Conservation (phyloP, 2,113 vertebrate species). For the Melospiza georgiana region DNA sequence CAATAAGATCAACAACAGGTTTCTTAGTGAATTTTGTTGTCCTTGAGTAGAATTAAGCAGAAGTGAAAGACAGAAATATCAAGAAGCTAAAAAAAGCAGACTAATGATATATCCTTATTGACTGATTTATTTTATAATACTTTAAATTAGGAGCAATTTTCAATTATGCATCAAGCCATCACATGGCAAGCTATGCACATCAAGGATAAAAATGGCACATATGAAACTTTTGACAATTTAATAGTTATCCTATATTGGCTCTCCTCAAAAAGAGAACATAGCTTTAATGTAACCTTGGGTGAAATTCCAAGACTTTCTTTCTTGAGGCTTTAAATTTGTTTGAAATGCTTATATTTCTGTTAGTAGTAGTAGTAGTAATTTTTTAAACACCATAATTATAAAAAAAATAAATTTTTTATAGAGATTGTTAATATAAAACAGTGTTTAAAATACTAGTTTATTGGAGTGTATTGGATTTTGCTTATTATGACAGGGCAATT, state of each 20-base stretch:
- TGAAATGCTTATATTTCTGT: neutral
- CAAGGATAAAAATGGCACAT: neutral
- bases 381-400: neutral
- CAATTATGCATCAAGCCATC: neutral
- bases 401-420: neutral
- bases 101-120: neutral
- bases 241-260: neutral
- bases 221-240: neutral
- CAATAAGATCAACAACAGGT: neutral
- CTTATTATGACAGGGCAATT: neutral
- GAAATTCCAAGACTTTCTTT: neutral
- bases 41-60: neutral
- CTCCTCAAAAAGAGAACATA: neutral
- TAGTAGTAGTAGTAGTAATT: neutral
- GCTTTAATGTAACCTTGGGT: neutral
- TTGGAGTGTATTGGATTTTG: neutral
- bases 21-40: neutral
- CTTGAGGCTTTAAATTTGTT: neutral
- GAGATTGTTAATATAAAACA: neutral
- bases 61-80: neutral
- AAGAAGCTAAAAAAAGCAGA: neutral
- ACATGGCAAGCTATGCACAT: neutral
- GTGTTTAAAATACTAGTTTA: neutral
- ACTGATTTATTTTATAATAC: neutral
- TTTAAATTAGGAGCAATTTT: neutral